phyloP scores from a whole-genome alignment of 2,888 invertebrate genomes.

The Eurois occulta region DNA sequence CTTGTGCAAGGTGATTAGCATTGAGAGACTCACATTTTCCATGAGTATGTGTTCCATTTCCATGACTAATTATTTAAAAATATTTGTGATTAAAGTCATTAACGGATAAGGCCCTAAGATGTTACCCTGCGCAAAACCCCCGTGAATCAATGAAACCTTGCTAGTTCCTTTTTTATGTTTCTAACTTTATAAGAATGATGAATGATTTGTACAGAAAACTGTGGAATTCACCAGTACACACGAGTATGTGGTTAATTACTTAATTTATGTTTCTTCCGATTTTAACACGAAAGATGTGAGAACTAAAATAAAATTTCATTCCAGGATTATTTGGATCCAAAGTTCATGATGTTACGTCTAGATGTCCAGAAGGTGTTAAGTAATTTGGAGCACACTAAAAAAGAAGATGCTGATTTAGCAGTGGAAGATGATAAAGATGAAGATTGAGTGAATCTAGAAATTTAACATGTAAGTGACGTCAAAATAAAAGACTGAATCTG shows the following conservation, averaged over 20 bases:
- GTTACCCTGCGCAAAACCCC: neutral
- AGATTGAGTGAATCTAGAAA: conserved; percentile 50
- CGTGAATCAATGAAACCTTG: neutral
- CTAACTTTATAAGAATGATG: neutral
- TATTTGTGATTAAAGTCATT: neutral
- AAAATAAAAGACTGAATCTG: conserved; percentile 85
- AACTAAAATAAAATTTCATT: no score
- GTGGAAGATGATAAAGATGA: conserved; percentile 64
- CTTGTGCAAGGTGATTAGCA: neutral
- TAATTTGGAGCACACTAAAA: conserved; percentile 81
- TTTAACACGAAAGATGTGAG: neutral
- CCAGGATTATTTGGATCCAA: conserved; percentile 88
- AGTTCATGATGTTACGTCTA: conserved; percentile 87
- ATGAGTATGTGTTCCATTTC: neutral
- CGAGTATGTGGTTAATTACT: neutral
- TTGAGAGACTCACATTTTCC: neutral
- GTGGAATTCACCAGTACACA: neutral
- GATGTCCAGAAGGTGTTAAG: conserved; percentile 87
- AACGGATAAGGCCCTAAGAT: conserved; percentile 1
- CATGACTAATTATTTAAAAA: neutral
- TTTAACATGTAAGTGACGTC: conserved; percentile 33
- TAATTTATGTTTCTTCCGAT: neutral
- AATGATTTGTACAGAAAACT: neutral
- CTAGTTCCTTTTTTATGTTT: neutral
- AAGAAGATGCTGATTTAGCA: conserved; percentile 67